Base-by-base conservation (phyloP, 1,140 invertebrate species). In the Nautilus pompilius region DNA sequence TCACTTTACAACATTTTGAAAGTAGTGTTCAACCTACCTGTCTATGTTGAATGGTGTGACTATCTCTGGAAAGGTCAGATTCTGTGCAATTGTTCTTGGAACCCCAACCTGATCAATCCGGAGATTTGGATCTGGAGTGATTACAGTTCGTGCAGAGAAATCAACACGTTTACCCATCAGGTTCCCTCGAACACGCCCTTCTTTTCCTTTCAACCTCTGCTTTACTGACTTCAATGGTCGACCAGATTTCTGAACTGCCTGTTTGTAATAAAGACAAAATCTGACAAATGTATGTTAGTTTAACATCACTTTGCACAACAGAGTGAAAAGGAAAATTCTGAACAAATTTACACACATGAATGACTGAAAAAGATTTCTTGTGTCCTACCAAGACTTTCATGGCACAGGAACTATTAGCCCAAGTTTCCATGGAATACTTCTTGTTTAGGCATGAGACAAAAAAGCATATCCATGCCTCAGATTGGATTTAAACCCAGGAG, bases 131-230 rank as follows among this genome's bases (percentile, higher is more conserved):
- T 99, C 98, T 0, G 98, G 96, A 8, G 97, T 99, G 77, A 99
- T 99, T 67, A 99, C 98, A 76, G 97, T 99, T 83, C 98, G 89
- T 6, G 96, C 98, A 0, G 96, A 99, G 77, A 99, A 99, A 76
- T 99, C 98, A 0, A 99, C 98, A 86, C 98, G 93, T 82, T 99
- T 99, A 62, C 98, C 98, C 97, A 99, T 99, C 69, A 99, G 87
- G 80, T 99, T 99, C 73, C 97, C 97, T 83, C 98, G 86, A 74
- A 99, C 98, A 74, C 98, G 86, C 0, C 98, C 98, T 89, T 99
- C 96, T 83, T 99, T 99, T 32, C 88, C 87, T 72, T 89, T 89
- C 33, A 89, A 73, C 36, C 88, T 75, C 64, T 87, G 84, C 83
- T 99, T 99, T 20, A 99, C 89, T 0, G 98, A 96, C 85, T 99